Conservation (phyloP, 2,888 invertebrate genomes). For the Seira musarum region DNA sequence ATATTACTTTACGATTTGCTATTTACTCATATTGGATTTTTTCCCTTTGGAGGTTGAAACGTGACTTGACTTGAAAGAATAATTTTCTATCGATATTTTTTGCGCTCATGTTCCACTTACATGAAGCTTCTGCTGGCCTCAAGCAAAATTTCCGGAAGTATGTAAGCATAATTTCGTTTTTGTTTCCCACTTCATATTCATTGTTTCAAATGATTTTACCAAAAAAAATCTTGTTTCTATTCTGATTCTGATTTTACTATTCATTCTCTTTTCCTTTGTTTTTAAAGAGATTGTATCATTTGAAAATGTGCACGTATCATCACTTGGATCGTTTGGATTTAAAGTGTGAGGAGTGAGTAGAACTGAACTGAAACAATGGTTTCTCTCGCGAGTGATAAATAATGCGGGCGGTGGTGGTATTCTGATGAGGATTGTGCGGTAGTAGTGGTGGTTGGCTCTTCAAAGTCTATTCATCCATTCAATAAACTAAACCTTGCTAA, state of each 20-base stretch:
- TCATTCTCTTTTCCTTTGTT: slow-evolving; percentile 27
- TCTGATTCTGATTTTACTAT: neutral
- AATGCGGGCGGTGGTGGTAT: slow-evolving; percentile 22
- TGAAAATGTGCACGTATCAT: neutral
- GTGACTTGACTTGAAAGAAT: neutral
- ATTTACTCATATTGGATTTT: neutral
- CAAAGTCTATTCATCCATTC: neutral
- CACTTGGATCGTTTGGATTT: neutral
- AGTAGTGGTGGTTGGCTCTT: neutral
- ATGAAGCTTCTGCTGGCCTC: neutral
- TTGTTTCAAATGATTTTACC: neutral
- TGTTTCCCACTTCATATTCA: slow-evolving; percentile 13
- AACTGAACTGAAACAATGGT: neutral
- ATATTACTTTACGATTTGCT: neutral
- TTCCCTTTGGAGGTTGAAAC: neutral
- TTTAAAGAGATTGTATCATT: slow-evolving; percentile 30
- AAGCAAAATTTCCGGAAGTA: no score
- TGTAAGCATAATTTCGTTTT: neutral
- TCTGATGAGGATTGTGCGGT: neutral
- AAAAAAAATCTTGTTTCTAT: neutral
- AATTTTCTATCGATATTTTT: neutral
- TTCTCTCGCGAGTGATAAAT: neutral
- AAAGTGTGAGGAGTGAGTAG: neutral
- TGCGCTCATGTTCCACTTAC: neutral
- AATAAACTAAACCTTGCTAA: neutral